Conservation (phyloP, 2,113 vertebrate genomes). For the Pseudois nayaur region DNA sequence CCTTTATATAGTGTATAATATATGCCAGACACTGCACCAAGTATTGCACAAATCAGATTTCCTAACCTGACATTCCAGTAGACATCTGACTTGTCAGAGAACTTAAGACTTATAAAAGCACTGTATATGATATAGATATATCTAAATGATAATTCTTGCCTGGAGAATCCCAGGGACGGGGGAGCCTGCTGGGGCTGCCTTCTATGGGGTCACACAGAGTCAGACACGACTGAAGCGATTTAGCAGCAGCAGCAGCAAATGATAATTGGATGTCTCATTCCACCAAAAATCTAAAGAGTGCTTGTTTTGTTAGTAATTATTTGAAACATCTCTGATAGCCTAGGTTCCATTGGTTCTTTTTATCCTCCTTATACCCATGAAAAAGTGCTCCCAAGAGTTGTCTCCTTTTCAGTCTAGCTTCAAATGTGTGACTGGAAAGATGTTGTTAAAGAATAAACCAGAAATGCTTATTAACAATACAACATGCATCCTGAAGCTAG, state of each 20-base stretch:
- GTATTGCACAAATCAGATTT: background rate
- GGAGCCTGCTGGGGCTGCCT: no score
- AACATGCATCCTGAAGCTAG: background rate
- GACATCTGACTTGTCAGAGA: background rate
- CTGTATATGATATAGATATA: background rate
- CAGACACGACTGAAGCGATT: no score
- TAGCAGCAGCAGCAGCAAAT: background rate
- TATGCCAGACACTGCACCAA: background rate
- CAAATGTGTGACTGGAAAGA: background rate
- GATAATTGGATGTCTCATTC: background rate
- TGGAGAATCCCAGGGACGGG: no score
- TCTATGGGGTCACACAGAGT: no score
- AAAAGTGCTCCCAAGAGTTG: background rate
- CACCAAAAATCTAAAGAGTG: background rate
- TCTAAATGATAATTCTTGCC: background rate
- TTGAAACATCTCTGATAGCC: background rate
- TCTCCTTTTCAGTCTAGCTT: background rate
- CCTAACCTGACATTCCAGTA: background rate
- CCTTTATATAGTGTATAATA: background rate
- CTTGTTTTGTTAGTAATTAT: background rate
- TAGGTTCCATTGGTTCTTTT: background rate
- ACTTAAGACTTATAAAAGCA: background rate
- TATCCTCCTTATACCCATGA: background rate
- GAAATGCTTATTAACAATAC: background rate
- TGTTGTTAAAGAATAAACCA: background rate